Conservation (phyloP, 2,113 vertebrate genomes). For the Glaucidium brasilianum region DNA sequence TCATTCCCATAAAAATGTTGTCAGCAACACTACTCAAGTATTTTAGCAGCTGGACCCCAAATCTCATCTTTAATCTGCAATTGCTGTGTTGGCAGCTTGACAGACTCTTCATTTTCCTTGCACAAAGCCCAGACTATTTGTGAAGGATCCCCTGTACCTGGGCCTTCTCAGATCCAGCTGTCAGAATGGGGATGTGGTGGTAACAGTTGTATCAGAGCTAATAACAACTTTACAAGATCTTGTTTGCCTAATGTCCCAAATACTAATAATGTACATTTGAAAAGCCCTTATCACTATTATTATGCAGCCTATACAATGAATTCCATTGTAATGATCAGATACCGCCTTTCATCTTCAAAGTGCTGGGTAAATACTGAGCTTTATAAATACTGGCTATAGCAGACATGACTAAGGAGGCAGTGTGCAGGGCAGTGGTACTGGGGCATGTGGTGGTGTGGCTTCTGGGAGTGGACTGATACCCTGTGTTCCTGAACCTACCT, state of each 20-base stretch:
- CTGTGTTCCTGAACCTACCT: accelerated
- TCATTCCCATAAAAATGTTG: background rate
- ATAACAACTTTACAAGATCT: background rate
- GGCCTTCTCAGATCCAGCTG: background rate
- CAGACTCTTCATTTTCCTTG: background rate
- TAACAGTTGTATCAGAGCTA: background rate
- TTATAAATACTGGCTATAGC: background rate
- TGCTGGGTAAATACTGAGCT: background rate
- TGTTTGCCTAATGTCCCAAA: background rate
- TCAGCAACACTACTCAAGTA: background rate
- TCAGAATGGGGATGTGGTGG: background rate
- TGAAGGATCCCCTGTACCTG: background rate
- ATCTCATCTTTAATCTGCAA: background rate
- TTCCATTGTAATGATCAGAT: background rate
- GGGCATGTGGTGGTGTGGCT: background rate
- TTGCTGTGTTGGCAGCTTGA: background rate
- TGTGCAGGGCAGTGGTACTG: too few species aligned
- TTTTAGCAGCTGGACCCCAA: background rate
- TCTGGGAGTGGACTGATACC: background rate
- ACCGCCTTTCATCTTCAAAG: background rate
- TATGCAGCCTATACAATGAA: background rate
- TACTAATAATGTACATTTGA: background rate
- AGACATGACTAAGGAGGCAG: background rate
- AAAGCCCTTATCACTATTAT: accelerated
- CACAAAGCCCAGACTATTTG: background rate